phyloP scores from a whole-genome alignment of 2,113 vertebrate genomes.

The Micromys minutus region DNA sequence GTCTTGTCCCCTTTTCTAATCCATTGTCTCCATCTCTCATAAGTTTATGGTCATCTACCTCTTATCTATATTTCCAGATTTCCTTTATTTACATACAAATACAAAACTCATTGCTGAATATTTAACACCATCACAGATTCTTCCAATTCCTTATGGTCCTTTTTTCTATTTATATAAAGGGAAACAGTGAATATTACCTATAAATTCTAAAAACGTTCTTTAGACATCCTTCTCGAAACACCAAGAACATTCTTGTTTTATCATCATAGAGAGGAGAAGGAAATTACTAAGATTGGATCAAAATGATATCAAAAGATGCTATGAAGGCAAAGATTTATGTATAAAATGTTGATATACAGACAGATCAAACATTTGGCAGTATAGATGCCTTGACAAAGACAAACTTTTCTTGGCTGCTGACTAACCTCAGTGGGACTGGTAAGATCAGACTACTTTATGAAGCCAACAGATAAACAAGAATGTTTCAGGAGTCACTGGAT shows the following conservation, averaged over 20 bases:
- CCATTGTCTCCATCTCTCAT: neutral
- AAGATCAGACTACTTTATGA: neutral
- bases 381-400: accelerated
- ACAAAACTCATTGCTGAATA: neutral
- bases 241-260: neutral
- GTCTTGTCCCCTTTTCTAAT: neutral
- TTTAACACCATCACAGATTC: neutral
- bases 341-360: neutral
- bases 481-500: neutral
- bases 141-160: neutral
- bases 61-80: neutral
- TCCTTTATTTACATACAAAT: neutral
- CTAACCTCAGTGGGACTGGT: neutral
- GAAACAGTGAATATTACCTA: neutral
- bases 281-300: neutral
- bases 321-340: neutral
- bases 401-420: neutral
- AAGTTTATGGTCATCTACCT: neutral
- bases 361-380: neutral
- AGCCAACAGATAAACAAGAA: neutral
- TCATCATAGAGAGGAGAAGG: neutral
- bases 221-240: neutral
- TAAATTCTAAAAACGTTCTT: neutral
- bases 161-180: neutral
- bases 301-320: neutral